A percentile compares a stretch with the other conserved stretches of the same genome.
phyloP scores from a whole-genome alignment of 2,888 invertebrate species.

The Incurvaria masculella region DNA sequence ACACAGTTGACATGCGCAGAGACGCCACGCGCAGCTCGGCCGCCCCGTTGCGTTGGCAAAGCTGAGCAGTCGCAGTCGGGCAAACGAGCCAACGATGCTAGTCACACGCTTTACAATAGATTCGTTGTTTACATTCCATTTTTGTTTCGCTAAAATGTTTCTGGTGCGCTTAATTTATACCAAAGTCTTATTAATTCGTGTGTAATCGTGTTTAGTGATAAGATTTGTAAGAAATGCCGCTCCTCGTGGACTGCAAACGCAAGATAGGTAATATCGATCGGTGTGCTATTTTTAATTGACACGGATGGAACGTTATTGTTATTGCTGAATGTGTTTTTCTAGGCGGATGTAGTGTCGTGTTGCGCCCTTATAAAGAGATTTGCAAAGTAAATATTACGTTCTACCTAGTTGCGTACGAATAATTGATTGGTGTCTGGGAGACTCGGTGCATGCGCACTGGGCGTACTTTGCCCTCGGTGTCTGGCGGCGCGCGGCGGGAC shows the following conservation, averaged over 20 bases:
- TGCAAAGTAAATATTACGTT: background rate
- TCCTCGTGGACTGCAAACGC: conserved; percentile 36
- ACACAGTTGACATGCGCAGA: no score
- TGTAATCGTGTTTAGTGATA: background rate
- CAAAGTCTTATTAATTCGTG: background rate
- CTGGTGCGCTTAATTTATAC: background rate
- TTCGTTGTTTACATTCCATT: background rate
- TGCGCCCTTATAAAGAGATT: background rate
- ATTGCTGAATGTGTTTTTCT: background rate
- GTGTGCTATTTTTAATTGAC: conserved; percentile 9
- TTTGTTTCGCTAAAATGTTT: background rate
- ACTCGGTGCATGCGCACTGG: conserved; percentile 46
- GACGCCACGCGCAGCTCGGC: no score
- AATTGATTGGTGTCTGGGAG: conserved; percentile 28
- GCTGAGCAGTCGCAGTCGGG: no score
- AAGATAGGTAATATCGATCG: conserved; percentile 52
- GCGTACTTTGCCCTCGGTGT: conserved; percentile 12
- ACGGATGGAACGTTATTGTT: conserved; percentile 18
- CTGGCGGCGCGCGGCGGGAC: conserved; percentile 16
- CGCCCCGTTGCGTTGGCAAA: no score
- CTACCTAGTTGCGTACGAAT: conserved; percentile 18
- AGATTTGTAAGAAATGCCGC: conserved; percentile 32
- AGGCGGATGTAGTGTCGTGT: conserved; percentile 7
- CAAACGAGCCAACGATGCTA: background rate
- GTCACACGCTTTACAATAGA: background rate